phyloP scores from a whole-genome alignment of 1,140 invertebrate genomes.

The Psix sp. region DNA sequence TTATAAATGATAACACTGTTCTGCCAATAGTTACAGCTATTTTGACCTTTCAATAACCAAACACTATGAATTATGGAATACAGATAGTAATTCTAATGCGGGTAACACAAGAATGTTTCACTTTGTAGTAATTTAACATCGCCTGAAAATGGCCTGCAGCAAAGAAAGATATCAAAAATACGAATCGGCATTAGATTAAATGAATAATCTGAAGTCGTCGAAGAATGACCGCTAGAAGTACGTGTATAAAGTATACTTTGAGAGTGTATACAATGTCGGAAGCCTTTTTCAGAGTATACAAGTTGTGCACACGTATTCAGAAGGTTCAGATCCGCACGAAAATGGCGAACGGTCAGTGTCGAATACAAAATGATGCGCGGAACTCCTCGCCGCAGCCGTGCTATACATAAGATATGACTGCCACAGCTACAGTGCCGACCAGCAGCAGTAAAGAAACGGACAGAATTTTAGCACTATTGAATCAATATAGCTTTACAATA shows the following conservation, averaged over 20 bases:
- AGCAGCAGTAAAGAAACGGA: conserved; percentile 45
- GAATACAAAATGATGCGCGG: conserved; percentile 60
- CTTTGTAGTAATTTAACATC: too few species aligned
- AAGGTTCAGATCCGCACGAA: conserved; percentile 52
- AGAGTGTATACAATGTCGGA: conserved; percentile 8
- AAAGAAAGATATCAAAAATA: too few species aligned
- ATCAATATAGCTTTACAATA: conserved; percentile 59
- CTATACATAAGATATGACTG: conserved; percentile 60
- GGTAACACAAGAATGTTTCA: too few species aligned
- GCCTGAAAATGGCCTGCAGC: too few species aligned
- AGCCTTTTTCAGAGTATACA: conserved; percentile 30
- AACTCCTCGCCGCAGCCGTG: conserved; percentile 41
- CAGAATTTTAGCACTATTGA: conserved; percentile 45
- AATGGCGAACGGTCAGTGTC: conserved; percentile 59
- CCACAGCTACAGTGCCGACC: conserved; percentile 18
- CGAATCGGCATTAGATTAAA: too few species aligned
- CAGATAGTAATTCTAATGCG: too few species aligned
- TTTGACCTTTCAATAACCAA: too few species aligned
- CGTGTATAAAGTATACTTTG: neutral
- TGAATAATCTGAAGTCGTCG: too few species aligned
- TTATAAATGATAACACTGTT: too few species aligned
- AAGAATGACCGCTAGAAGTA: conserved; percentile 5
- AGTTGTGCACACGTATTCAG: conserved; percentile 36
- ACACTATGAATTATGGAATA: too few species aligned
- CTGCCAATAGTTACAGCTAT: too few species aligned